These are phyloP conservation scores for Hydrocynus forskahlii DNA, from an alignment of 2,797 vertebrate genomes.

Conservation along the genomic window DNA sequence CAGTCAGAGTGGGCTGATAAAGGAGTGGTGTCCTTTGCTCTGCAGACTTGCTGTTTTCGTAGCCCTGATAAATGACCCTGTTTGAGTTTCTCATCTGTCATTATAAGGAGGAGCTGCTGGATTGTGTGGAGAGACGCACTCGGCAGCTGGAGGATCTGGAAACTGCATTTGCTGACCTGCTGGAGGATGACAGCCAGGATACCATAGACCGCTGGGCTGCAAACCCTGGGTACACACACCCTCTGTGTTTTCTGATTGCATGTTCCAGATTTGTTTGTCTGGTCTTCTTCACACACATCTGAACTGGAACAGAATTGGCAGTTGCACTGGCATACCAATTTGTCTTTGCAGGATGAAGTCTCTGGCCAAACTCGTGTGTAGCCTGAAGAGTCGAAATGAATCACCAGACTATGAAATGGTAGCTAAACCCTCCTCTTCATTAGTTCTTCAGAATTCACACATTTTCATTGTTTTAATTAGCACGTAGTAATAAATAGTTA, in stretches of 20 bases:
- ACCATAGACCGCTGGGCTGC: constrained; percentile 83
- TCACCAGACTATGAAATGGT: constrained; percentile 97
- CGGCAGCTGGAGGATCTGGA: constrained; percentile 94
- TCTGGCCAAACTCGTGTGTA: constrained; percentile 83
- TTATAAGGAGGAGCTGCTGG: constrained; percentile 78
- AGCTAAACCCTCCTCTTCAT: constrained; percentile 28
- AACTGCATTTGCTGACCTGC: constrained; percentile 89
- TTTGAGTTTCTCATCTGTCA: background rate
- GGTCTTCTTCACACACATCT: constrained; percentile 5
- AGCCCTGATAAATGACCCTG: background rate
- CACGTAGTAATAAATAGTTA: too few relatives aligned
- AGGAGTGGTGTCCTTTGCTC: background rate
- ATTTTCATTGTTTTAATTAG: background rate
- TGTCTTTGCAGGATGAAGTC: constrained; percentile 83
- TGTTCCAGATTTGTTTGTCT: background rate
- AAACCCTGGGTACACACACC: constrained; percentile 80
- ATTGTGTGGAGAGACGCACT: constrained; percentile 87
- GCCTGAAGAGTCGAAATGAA: constrained; percentile 84
- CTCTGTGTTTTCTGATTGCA: constrained; percentile 8
- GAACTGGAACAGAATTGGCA: background rate
- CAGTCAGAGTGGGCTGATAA: background rate
- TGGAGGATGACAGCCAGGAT: constrained; percentile 88
- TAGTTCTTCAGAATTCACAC: background rate
- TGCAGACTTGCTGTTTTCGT: background rate
- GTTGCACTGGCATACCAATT: background rate